These are phyloP conservation scores for Ibidorhyncha struthersii DNA, from an alignment of 2,113 vertebrate species.

Conservation along the genomic window DNA sequence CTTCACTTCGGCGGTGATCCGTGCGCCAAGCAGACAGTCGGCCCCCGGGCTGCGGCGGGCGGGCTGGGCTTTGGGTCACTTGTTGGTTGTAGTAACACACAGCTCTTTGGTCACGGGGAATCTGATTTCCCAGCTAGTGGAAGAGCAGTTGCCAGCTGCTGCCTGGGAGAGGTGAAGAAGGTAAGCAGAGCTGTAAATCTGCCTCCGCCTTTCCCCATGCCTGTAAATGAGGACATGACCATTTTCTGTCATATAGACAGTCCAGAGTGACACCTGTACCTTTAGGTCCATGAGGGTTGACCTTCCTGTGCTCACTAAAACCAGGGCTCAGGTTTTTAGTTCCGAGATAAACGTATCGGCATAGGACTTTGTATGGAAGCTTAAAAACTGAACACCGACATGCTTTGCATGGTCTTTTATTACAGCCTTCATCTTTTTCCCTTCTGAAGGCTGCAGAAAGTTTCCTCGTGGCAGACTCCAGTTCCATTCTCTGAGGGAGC, in stretches of 20 bases:
- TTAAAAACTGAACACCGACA: background rate
- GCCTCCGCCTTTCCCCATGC: background rate
- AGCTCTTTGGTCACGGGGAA: background rate
- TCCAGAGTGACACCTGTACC: background rate
- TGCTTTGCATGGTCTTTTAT: rapidly evolving
- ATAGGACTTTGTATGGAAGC: background rate
- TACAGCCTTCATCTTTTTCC: background rate
- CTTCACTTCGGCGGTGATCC: background rate
- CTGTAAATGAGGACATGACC: background rate
- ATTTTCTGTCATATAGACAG: background rate
- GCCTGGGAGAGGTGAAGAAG: background rate
- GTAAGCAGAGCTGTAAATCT: background rate
- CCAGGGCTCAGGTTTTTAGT: background rate
- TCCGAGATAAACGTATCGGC: background rate
- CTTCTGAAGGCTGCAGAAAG: background rate
- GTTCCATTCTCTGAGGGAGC: background rate
- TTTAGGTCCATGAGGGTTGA: background rate
- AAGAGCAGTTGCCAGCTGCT: background rate
- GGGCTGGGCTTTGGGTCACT: rapidly evolving
- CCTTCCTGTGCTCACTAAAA: background rate
- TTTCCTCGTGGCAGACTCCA: background rate
- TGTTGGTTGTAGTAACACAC: too few relatives aligned
- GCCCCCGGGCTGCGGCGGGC: rapidly evolving
- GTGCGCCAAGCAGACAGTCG: background rate
- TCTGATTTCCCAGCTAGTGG: background rate